phyloP scores from a whole-genome alignment of 2,797 vertebrate genomes.

The Mus minutoides region DNA sequence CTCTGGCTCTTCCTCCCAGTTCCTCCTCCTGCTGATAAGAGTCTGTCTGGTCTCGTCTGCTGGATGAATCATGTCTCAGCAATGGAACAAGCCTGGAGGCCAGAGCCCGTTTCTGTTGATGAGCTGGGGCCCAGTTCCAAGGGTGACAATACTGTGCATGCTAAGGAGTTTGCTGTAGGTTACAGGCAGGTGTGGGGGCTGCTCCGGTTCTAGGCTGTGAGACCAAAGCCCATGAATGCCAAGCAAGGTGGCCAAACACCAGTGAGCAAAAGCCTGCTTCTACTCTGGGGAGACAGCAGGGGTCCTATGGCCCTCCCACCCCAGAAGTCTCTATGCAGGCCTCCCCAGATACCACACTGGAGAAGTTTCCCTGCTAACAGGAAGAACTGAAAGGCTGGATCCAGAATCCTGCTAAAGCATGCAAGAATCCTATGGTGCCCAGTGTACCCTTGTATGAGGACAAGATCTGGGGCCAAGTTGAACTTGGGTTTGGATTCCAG shows the following conservation, averaged over 20 bases:
- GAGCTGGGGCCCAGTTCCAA: conserved; percentile 5
- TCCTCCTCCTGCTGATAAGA: not conserved
- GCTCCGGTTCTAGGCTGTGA: not conserved
- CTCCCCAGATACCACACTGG: not conserved
- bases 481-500: not conserved
- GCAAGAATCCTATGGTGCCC: not conserved
- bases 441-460: not conserved
- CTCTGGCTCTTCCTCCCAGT: not conserved
- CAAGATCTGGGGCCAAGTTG: not conserved
- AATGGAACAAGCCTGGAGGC: conserved; percentile 56
- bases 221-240: not conserved
- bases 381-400: not conserved
- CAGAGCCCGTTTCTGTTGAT: not conserved
- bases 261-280: not conserved
- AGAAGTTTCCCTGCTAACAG: not conserved
- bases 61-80: conserved; percentile 70
- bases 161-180: not conserved
- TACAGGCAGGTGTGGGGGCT: not conserved
- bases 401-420: not conserved
- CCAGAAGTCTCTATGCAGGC: not conserved
- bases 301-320: not conserved
- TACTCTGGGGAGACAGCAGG: not conserved
- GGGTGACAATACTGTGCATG: not conserved
- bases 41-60: conserved; percentile 70
- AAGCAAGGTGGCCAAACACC: not conserved